Evolutionary conservation across 2,797 vertebrate species (phyloP), one percentile per base, ranked within the genome.

Genomic region (Cyprinella venusta): DNA sequence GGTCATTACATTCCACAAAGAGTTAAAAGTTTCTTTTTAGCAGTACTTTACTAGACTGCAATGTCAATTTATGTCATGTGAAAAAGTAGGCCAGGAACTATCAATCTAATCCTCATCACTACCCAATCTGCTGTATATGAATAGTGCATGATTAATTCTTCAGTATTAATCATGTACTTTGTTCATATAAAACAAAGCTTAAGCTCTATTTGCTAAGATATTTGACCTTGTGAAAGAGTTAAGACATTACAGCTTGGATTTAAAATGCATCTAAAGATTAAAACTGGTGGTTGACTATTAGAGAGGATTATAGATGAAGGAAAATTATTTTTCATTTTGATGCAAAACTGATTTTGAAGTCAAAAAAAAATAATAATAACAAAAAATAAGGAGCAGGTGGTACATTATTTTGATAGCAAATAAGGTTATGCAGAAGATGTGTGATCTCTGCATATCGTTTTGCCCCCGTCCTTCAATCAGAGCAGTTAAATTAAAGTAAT

Each of bases 231-330:
- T 92, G 87, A n/a, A 88, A 94, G 95, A 96, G 94, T 95, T 96
- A 95, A 95, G 94, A 95, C 93, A 95, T 94, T 94, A 94, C 93
- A 86, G 94, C 93, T 93, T 94, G 93, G 94, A 96, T 96, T 95
- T 94, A 94, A 95, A 95, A 95, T 94, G 93, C 95, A 95, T 95
- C 94, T 94, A 94, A 95, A 96, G 95, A 96, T 96, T 96, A 95
- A 95, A 95, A 94, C 94, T 95, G 92, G 94, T 93, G 93, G 92
- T 92, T 93, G 91, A 95, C 94, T 95, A 94, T 95, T 95, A 95
- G 91, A 84, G 89, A 93, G 94, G 95, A 95, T 95, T 95, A 95
- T 95, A 94, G 94, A 94, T 59, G 91, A 94, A 94, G 92, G 93
- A 95, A 95, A 95, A 95, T 95, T 95, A 94, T 93, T 95, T 95